These are phyloP conservation scores for Psammodynastes pulverulentus DNA, from an alignment of 2,113 vertebrate genomes.

Conservation along the genomic window DNA sequence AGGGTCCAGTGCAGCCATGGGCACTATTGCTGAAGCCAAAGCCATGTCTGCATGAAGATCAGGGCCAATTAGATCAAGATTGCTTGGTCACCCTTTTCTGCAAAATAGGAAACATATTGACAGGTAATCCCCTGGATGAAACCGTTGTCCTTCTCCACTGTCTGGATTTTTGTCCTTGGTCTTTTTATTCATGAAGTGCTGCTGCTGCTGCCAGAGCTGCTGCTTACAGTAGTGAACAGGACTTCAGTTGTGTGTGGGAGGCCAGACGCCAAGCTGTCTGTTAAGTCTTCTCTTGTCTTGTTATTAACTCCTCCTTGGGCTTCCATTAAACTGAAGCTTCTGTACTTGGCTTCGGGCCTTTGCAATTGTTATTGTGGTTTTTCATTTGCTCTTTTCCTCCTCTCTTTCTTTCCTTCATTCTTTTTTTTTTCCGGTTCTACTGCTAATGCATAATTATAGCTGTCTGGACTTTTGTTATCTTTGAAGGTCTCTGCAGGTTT, in stretches of 20 bases:
- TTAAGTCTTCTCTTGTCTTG: constrained; percentile 58
- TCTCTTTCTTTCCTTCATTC: neutral
- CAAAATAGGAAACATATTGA: neutral
- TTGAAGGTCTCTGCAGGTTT: constrained; percentile 46
- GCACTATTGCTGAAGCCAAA: neutral
- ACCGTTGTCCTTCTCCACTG: neutral
- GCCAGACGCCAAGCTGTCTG: constrained; percentile 69
- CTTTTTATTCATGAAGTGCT: constrained; percentile 8
- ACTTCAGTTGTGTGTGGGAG: constrained; percentile 62
- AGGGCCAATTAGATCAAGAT: neutral
- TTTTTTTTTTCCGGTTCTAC: constrained; percentile 51
- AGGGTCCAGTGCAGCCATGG: too few relatives aligned
- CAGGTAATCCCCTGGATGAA: neutral
- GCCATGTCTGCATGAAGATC: neutral
- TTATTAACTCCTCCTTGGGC: constrained; percentile 70
- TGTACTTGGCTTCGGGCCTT: constrained; percentile 62
- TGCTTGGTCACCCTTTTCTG: too few relatives aligned
- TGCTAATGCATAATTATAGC: constrained; percentile 62
- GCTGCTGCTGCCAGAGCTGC: constrained; percentile 24
- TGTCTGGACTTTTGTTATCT: constrained; percentile 64
- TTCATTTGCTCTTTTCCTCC: neutral
- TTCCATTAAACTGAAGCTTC: constrained; percentile 61
- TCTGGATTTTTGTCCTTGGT: neutral
- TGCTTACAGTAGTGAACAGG: constrained; percentile 29
- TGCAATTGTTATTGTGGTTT: constrained; percentile 29